phyloP scores from a whole-genome alignment of 2,888 invertebrate species.

The Drosophila birchii region DNA sequence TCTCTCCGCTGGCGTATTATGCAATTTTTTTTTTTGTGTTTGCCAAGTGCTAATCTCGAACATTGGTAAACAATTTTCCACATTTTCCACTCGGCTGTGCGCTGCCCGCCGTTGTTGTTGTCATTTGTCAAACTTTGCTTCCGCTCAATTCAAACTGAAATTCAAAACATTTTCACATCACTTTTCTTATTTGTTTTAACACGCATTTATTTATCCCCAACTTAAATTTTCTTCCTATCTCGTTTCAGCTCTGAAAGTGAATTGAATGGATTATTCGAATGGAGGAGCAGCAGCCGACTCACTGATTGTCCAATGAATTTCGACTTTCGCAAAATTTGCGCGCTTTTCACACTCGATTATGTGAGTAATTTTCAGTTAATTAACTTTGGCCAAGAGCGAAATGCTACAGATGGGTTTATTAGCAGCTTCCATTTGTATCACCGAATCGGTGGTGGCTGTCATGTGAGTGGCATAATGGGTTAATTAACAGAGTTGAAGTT shows the following conservation, averaged over 20 bases:
- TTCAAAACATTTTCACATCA: conserved; percentile 44
- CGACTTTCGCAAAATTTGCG: conserved; percentile 46
- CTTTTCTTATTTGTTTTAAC: conserved; percentile 64
- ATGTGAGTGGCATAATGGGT: conserved; percentile 18
- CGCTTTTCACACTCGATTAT: conserved; percentile 61
- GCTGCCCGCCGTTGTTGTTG: conserved; percentile 5
- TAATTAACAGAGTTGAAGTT: conserved; percentile 19
- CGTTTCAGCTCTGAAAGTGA: conserved; percentile 59
- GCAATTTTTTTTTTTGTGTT: conserved; percentile 53
- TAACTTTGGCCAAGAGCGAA: conserved; percentile 15
- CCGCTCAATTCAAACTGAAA: conserved; percentile 51
- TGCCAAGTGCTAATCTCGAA: conserved; percentile 72
- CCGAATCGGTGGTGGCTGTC: conserved; percentile 8
- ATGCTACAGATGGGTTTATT: conserved; percentile 8
- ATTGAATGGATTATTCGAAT: conserved; percentile 61
- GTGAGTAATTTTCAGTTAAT: conserved; percentile 63
- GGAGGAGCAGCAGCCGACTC: not conserved
- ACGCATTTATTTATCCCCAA: conserved; percentile 61
- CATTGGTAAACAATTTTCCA: conserved; percentile 56
- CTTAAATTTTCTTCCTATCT: conserved; percentile 6
- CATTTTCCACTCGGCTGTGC: conserved; percentile 33
- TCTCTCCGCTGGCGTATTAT: conserved; percentile 48
- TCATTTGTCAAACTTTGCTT: conserved; percentile 66
- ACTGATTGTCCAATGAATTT: conserved; percentile 36
- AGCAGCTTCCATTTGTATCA: conserved; percentile 16